Evolutionary conservation across 2,888 invertebrate species (phyloP), one percentile per base, ranked within the genome.

Genomic region (Epinotia nisella): DNA sequence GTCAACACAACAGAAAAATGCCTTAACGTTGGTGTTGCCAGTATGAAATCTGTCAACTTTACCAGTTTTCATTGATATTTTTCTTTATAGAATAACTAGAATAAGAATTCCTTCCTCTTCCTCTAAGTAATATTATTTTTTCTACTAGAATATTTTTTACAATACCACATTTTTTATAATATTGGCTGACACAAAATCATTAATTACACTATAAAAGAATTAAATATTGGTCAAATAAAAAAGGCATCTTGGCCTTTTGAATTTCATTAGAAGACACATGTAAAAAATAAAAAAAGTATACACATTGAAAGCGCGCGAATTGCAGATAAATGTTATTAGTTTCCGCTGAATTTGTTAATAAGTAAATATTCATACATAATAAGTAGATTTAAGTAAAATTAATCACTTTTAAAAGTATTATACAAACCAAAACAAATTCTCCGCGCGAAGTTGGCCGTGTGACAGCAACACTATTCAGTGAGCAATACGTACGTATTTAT

Each of bases 401-500:
- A 68, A 59, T 53, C 35, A 74, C 77, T 68, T 77, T 71, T 69
- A 75, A 70, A 74, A 77, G 69, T 74, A 71, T 75, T 78, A 78
- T 73, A 67, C 69, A 73, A 71, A 71, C 74, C 58, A 75, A 78
- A 79, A 77, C 74, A 73, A 35, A 69, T 4, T 69, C 58, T 56
- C 51, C 58, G 62, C 68, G 51, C 62, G 69, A 73, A 73, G 62
- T 75, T 78, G 68, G 76, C 76, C 69, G 78, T 73, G 80, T 81
- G 80, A 83, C 90, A 92, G 92, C 92, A 92, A 92, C 92, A 92
- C 92, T 83, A 87, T 79, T 81, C 62, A 64, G 81, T 84, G 82
- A 88, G 86, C 85, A 87, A 80, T 81, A 90, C 76, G 86, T 86
- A 88, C 88, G 90, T 90, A 91, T 90, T 88, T 92, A 90, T 91